Evolutionary conservation across 1,140 invertebrate species (phyloP), one percentile per base, ranked within the genome.

Genomic region (Drosophila gunungcola): DNA sequence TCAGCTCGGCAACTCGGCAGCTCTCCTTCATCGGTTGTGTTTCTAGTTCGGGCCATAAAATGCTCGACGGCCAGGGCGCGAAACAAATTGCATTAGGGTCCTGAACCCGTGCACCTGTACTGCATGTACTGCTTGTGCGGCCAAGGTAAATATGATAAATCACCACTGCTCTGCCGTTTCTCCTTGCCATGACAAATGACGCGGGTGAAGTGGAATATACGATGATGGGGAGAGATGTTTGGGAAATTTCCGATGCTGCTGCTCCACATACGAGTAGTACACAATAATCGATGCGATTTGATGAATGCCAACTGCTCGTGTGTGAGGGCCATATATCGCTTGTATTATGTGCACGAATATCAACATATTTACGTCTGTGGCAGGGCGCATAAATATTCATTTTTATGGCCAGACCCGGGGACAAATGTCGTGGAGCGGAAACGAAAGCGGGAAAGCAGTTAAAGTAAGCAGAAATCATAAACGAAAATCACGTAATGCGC

Each of bases 241-340:
- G 51, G 34, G 34, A 16, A 39, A 38, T 27, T 48, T 48, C 25
- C 7, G 42, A 27, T 52, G 38, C 48, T 16, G 25, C 57, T 54
- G 65, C 45, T 80, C 61, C 73, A 34, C 29, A 73, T 65, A 27
- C n/a, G 46, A 27, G 11, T 43, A 48, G 27, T 25, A 80, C 70
- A 82, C 79, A 83, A 82, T 88, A 88, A 89, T 88, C 84, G 84
- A 88, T 90, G 76, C 84, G 80, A 88, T 90, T 89, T 88, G 84
- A 88, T 88, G 82, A 81, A 86, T 75, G 78, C 76, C 80, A 84
- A 76, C 49, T 58, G 54, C 32, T 51, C 43, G n/a, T 54, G 51
- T 57, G 53, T 58, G 45, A 61, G 21, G 45, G 69, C 43, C 58
- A 68, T 56, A 84, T 78, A 84, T 60, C 63, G 65, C 55, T 62